Evolutionary conservation across 2,113 vertebrate genomes (phyloP), one percentile per base, ranked within the genome.

Genomic region (Lutjanus erythropterus): DNA sequence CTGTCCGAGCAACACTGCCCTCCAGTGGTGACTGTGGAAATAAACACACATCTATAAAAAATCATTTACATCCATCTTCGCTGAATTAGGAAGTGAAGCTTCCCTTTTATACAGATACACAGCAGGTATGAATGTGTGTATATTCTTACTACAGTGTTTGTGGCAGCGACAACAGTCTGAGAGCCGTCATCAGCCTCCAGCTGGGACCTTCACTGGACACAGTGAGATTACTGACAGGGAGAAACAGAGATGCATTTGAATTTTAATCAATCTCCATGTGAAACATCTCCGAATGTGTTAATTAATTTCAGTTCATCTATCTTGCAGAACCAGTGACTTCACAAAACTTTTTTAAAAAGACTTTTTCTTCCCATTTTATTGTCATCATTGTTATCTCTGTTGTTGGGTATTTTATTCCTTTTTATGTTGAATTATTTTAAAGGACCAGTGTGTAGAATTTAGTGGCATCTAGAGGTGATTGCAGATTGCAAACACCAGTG

Each of bases 101-200:
- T 31, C 5, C 0, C 12, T 39, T 58, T 7, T 10, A 33, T 5
- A 41, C 23, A 41, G 0, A 19, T 15, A n/a, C n/a, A n/a, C n/a
- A n/a, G n/a, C n/a, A n/a, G n/a, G 41, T 75, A 49, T 19, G 15
- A 49, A 31, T 56, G 21, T 53, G 41, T 49, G 47, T 69, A 23
- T 14, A 1, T 41, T 92, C 97, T 96, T 92, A 99, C 97, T 96
- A 96, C 29, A 96, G 92, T 27, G 95, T 91, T 9, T 93, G 88
- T 65, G 74, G 90, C 15, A 98, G 95, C 2, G 96, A 94, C 41
- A 98, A 46, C 46, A 99, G 27, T 75, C 95, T 95, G 12, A 98
- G 94, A 21, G 94, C 96, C 1, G 96, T 97, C 80, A 97, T 95
- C 53, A 99, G 91, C 71, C 95, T 96, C 98, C 98, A 99, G 0